Conservation (phyloP, 2,888 invertebrate genomes). For the Sisyra nigra region DNA sequence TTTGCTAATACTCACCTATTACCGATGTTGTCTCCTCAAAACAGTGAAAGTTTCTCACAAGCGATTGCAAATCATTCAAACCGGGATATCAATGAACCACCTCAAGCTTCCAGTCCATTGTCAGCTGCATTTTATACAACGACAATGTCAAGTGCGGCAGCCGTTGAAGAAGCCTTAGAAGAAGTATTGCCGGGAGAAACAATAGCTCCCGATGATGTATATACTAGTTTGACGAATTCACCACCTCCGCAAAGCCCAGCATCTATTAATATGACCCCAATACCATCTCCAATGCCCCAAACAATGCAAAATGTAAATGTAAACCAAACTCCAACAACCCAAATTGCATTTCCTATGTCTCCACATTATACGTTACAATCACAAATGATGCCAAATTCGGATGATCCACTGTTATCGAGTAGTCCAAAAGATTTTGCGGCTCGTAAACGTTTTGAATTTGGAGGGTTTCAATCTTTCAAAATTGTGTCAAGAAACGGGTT, state of each 20-base stretch:
- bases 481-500: conserved; percentile 34
- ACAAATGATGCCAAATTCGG: conserved; percentile 78
- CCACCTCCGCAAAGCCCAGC: conserved; percentile 45
- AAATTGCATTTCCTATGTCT: conserved; percentile 25
- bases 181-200: conserved; percentile 71
- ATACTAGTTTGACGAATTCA: conserved; percentile 29
- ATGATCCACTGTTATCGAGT: conserved; percentile 69
- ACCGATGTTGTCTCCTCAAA: conserved; percentile 28
- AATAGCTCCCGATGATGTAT: conserved; percentile 34
- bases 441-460: conserved; percentile 36
- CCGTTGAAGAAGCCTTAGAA: conserved; percentile 71
- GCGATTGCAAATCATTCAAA: conserved; percentile 16
- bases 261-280: conserved; percentile 34
- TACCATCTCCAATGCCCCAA: conserved; percentile 24
- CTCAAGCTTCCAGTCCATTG: conserved; percentile 62
- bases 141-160: conserved; percentile 73
- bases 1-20: conserved; percentile 21
- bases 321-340: conserved; percentile 16
- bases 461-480: conserved; percentile 35
- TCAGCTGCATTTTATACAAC: conserved; percentile 73
- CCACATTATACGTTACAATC: conserved; percentile 43
- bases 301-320: conserved; percentile 12
- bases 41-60: conserved; percentile 22
- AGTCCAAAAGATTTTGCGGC: conserved; percentile 63
- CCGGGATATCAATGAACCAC: conserved; percentile 41